Percentiles rank a stretch among this genome's conserved stretches.
Evolutionary conservation across 2,888 invertebrate species (phyloP).

Genomic region (Lingula anatina): DNA sequence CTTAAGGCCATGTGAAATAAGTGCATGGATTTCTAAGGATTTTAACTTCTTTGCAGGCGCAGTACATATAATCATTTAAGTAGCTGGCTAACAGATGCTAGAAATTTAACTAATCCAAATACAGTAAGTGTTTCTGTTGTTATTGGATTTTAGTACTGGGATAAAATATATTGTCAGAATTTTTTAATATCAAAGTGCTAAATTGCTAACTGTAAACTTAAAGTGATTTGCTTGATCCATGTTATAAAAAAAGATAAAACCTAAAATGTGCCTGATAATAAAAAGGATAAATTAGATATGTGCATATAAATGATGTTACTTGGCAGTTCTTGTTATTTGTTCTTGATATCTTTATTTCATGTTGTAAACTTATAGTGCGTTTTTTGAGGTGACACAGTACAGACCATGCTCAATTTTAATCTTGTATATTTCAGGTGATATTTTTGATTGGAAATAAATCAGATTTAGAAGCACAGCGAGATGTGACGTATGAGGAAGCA

Average conservation of each 20-base stretch:
- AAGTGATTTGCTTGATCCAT: background rate
- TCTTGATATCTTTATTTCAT: too few species aligned
- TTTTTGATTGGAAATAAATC: conserved; percentile 99
- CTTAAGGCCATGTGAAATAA: too few species aligned
- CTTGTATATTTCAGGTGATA: conserved; percentile 71
- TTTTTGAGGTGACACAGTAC: too few species aligned
- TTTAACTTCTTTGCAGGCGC: conserved; percentile 61
- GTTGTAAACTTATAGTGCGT: too few species aligned
- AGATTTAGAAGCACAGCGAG: conserved; percentile 95
- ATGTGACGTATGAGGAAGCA: conserved; percentile 99
- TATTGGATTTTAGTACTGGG: background rate
- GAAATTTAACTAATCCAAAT: conserved; percentile 98
- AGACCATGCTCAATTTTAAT: too few species aligned
- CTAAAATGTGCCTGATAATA: too few species aligned
- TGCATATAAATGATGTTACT: too few species aligned
- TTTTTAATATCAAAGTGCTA: background rate
- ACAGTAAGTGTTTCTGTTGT: conserved; percentile 63
- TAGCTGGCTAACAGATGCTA: conserved; percentile 98
- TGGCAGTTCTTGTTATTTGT: too few species aligned
- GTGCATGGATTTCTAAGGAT: too few species aligned
- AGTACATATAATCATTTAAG: conserved; percentile 99
- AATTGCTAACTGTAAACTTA: background rate
- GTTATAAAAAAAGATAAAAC: too few species aligned
- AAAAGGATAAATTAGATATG: too few species aligned
- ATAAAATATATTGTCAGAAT: background rate